These are phyloP conservation scores for Bruchidius siliquastri DNA, from an alignment of 2,888 invertebrate species.

Conservation along the genomic window DNA sequence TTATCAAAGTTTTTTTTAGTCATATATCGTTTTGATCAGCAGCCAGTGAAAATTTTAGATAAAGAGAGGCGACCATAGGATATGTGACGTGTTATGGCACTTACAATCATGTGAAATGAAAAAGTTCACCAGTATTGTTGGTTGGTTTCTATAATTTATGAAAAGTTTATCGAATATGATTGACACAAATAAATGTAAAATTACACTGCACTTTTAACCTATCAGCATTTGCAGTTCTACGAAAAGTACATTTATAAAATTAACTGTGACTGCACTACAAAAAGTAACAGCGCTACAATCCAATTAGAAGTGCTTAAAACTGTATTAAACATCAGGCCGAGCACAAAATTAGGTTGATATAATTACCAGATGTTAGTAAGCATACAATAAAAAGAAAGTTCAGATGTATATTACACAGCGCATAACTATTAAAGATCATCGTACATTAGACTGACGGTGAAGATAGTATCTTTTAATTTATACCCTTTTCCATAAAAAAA, in stretches of 20 bases:
- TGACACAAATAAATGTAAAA: too few species aligned
- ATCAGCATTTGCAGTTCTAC: not conserved
- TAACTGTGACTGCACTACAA: not conserved
- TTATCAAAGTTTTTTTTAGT: too few species aligned
- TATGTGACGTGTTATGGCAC: too few species aligned
- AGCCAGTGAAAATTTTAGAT: too few species aligned
- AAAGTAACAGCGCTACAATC: not conserved
- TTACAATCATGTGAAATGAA: too few species aligned
- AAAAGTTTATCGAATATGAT: too few species aligned
- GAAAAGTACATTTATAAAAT: not conserved
- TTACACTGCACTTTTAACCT: not conserved
- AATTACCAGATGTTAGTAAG: not conserved
- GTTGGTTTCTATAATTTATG: too few species aligned
- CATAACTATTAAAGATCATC: not conserved
- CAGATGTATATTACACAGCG: not conserved
- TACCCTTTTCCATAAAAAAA: not conserved
- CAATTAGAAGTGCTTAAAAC: not conserved
- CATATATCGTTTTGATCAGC: too few species aligned
- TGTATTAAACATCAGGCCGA: not conserved
- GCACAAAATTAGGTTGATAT: not conserved
- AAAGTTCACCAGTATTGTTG: too few species aligned
- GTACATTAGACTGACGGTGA: not conserved
- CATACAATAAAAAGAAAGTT: not conserved
- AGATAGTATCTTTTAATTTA: not conserved
- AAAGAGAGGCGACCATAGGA: too few species aligned